phyloP scores from a whole-genome alignment of 2,797 vertebrate species.

The Podargus strigoides region DNA sequence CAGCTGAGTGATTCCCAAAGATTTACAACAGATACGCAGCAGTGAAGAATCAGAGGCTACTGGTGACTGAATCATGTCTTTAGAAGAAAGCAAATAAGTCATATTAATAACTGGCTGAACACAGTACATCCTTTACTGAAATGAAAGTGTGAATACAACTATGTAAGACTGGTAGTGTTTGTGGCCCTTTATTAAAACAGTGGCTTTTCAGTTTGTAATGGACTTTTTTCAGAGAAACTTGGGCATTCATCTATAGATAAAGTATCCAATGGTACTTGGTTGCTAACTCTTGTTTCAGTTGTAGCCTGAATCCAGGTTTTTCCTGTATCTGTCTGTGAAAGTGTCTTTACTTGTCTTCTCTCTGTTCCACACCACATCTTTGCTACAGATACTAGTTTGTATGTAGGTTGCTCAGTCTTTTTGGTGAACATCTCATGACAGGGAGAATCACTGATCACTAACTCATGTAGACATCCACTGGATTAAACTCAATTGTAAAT shows the following conservation, averaged over 20 bases:
- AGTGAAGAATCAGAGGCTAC: neutral
- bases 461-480: fast-evolving
- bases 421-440: neutral
- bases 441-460: neutral
- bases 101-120: neutral
- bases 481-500: neutral
- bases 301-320: neutral
- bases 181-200: neutral
- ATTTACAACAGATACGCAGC: neutral
- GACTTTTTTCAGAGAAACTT: neutral
- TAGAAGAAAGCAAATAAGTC: neutral
- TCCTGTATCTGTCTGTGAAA: neutral
- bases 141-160: neutral
- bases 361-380: neutral
- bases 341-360: neutral
- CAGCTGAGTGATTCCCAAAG: neutral
- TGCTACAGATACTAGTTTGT: neutral
- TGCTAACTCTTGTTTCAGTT: neutral
- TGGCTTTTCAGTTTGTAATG: neutral
- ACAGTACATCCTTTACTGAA: neutral
- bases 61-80: neutral
- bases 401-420: neutral
- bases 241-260: neutral
- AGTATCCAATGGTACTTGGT: neutral
- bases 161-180: neutral